A percentile compares a stretch with the other conserved stretches of the same genome.
Conservation (phyloP, 2,797 vertebrate species). For the Trachurus trachurus region DNA sequence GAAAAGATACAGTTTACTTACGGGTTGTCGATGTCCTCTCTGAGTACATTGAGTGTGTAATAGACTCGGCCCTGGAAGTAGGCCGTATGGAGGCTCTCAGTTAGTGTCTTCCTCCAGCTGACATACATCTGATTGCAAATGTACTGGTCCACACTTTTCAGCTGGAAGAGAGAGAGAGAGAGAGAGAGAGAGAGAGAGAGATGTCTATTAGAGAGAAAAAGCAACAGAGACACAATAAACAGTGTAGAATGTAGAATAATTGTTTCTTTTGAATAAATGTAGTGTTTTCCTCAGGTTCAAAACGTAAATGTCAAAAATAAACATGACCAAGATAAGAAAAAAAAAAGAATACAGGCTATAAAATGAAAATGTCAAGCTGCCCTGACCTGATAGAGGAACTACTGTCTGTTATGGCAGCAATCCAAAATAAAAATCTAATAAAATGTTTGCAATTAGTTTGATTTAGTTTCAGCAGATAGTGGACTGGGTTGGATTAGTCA, state of each 20-base stretch:
- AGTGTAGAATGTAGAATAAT: not conserved
- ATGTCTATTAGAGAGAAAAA: not conserved
- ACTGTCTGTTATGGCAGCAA: not conserved
- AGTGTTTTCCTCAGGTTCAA: conserved; percentile 6
- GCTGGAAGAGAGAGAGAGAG: conserved; percentile 75
- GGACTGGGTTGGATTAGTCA: not conserved
- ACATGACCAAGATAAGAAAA: not conserved
- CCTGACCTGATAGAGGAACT: conserved; percentile 42
- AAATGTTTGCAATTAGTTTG: not conserved
- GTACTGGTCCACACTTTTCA: conserved; percentile 96
- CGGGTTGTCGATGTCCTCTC: conserved; percentile 95
- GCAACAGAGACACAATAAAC: not conserved
- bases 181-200: not conserved
- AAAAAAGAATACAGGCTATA: conserved; percentile 14
- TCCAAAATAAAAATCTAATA: not conserved
- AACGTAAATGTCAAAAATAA: not conserved
- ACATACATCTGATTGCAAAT: conserved; percentile 94
- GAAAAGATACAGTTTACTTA: conserved; percentile 74
- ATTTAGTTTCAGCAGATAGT: not conserved
- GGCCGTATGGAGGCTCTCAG: conserved; percentile 90
- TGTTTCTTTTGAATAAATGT: not conserved
- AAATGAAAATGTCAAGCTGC: conserved; percentile 18
- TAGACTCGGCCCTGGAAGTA: conserved; percentile 95
- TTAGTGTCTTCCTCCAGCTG: conserved; percentile 93
- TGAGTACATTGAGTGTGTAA: conserved; percentile 93